A percentile compares a stretch with the other conserved stretches of the same genome.
phyloP scores from a whole-genome alignment of 2,888 invertebrate species.

The Eupithecia vulgata region DNA sequence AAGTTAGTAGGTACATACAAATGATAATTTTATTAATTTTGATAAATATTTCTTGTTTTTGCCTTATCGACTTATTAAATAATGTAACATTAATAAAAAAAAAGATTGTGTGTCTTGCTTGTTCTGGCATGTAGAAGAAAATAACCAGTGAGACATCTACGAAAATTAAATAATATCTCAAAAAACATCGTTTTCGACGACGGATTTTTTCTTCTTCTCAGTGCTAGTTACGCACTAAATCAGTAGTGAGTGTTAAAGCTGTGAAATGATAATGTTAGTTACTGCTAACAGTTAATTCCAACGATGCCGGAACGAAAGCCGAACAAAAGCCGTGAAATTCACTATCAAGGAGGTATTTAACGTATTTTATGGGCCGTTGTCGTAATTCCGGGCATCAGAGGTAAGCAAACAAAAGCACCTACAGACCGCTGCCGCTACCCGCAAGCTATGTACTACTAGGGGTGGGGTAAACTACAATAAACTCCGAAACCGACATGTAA shows the following conservation, averaged over 20 bases:
- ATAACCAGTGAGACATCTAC: not conserved
- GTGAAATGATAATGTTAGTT: not conserved
- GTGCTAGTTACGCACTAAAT: too few species aligned
- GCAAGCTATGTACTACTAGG: conserved; percentile 32
- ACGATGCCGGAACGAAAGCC: conserved; percentile 10
- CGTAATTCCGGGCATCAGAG: conserved; percentile 35
- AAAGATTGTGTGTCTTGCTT: not conserved
- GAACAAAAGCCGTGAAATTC: conserved; percentile 26
- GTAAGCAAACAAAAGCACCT: conserved; percentile 36
- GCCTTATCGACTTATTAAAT: too few species aligned
- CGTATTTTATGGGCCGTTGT: conserved; percentile 27
- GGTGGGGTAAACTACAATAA: conserved; percentile 1
- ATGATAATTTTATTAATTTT: too few species aligned
- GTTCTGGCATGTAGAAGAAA: not conserved
- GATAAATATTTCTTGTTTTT: too few species aligned
- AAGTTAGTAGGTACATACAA: too few species aligned
- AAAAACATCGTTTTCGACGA: too few species aligned
- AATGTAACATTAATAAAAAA: too few species aligned
- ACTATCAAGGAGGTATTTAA: conserved; percentile 29
- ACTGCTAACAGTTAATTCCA: not conserved
- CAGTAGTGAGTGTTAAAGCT: not conserved
- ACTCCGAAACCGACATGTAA: not conserved
- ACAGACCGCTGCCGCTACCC: conserved; percentile 26
- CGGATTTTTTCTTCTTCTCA: too few species aligned
- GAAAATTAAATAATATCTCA: too few species aligned